Base-by-base conservation (phyloP, 2,113 vertebrate genomes). In the Junco hyemalis region DNA sequence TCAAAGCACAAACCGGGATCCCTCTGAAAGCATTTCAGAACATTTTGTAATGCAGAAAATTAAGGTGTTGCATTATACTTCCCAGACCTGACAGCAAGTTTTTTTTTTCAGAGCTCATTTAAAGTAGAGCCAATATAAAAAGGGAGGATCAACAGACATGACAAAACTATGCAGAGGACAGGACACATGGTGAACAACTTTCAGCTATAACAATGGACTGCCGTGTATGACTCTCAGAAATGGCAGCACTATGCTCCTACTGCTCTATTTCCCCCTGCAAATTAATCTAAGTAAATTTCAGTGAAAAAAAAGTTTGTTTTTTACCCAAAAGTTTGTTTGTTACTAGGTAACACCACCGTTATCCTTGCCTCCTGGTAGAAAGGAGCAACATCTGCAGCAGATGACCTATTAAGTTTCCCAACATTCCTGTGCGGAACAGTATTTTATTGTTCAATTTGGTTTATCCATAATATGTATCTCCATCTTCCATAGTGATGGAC, bases 31-130 rank as follows among this genome's bases (percentile, higher is more conserved):
- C 57, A 54, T 77, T 85, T 88, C 73, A 90, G 90, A 77, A 93
- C 28, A 36, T 83, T 93, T 79, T 66, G 64, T 76, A 93, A 89
- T 51, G 85, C 28, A 73, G 77, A 93, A 93, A 93, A 96, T 85
- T 51, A 95, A 90, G 79, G 87, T 93, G 83, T 83, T 93, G 40
- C 50, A 59, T 89, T 87, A n/a, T 76, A 59, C 70, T 93, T 84
- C 53, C 79, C 71, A 79, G 76, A 72, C 48, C 35, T 47, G 42
- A 80, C 23, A 94, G 48, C 9, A 81, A 82, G 6, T 64, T 89
- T 50, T 90, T 50, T 90, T 80, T 45, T 83, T 70, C 86, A 88
- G 48, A 84, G 57, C 44, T 91, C 57, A 80, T 88, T 88, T 84
- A 65, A 96, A 82, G n/a, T 14, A 85, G 77, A 87, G 51, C 4